Base-by-base conservation (phyloP, 2,113 vertebrate species). In the Meriones unguiculatus region DNA sequence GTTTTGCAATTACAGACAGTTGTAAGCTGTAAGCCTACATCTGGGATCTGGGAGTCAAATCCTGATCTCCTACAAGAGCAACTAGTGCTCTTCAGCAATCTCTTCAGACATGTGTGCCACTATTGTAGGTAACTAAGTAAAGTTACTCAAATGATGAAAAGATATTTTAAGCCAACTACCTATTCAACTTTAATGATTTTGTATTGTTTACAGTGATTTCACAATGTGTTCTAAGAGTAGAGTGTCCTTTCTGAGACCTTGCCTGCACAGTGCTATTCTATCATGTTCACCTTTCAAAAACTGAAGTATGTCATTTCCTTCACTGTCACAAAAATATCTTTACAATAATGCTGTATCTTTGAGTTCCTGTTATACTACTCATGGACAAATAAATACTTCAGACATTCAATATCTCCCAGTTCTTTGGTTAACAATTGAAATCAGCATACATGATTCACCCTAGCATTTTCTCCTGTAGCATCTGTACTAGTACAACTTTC, bases 121-220 rank as follows among this genome's bases (percentile, higher is more conserved):
- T 78, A 32, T 18, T 78, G 3, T 59, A 93, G 35, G 7, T 78
- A 81, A 64, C n/a, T 9, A 93, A 59, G 1, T 69, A 24, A 91
- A 57, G 76, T 32, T 70, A 85, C 13, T 64, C 25, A 95, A 52
- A 75, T 89, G 46, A 82, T 92, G 93, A 85, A 2, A 11, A 87
- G 8, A 41, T 86, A 20, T 69, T 65, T 94, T 32, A 89, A 93
- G 52, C 64, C 3, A 91, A 62, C 50, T 70, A 72, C 30, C 84
- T 30, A 88, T 90, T 90, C 9, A 87, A 87, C 73, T 70, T 89
- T 72, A 94, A 89, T 72, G 1, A 11, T 69, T 94, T 95, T 13
- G 5, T 59, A 41, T 46, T 89, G 46, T 25, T 69, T 82, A 18
- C 41, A 62, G 1, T 38, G 4, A 73, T 78, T 88, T 87, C 2